Evolutionary conservation across 2,113 vertebrate species (phyloP).

Genomic region (Bagarius yarrelli): DNA sequence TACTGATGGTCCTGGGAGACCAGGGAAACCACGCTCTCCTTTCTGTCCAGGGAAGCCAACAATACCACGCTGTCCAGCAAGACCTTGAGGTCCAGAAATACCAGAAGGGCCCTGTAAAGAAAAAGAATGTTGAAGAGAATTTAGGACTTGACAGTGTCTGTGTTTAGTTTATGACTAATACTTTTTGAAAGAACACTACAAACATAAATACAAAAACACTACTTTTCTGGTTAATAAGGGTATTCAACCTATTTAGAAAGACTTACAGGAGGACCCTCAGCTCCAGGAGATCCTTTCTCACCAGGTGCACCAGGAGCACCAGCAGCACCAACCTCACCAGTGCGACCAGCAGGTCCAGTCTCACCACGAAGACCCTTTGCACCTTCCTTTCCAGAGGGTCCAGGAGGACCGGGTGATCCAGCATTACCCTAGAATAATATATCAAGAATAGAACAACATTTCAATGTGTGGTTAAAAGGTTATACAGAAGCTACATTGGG

Average conservation of each 20-base stretch:
- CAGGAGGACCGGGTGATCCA: slow-evolving; percentile 84
- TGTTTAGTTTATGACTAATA: background rate
- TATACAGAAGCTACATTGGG: background rate
- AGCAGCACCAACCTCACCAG: slow-evolving; percentile 83
- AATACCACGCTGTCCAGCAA: slow-evolving; percentile 87
- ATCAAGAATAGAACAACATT: background rate
- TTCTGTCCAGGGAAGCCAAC: slow-evolving; percentile 90
- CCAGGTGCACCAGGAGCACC: slow-evolving; percentile 83
- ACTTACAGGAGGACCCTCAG: slow-evolving; percentile 85
- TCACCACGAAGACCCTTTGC: slow-evolving; percentile 93
- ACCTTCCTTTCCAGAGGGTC: slow-evolving; percentile 89
- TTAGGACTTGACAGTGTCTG: background rate
- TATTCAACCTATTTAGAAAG: background rate
- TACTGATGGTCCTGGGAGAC: slow-evolving; percentile 83
- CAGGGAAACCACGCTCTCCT: slow-evolving; percentile 94
- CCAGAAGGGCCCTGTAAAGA: slow-evolving; percentile 79
- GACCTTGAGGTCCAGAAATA: slow-evolving; percentile 86
- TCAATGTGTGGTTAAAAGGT: background rate
- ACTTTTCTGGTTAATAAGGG: background rate
- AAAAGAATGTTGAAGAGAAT: slow-evolving; percentile 12
- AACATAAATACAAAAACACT: background rate
- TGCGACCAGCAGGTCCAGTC: slow-evolving; percentile 86
- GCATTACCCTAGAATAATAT: slow-evolving; percentile 79
- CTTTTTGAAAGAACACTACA: background rate
- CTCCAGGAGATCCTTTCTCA: slow-evolving; percentile 88